These are phyloP conservation scores for Agonopterix heracliana DNA, from an alignment of 2,888 invertebrate genomes.

Conservation along the genomic window DNA sequence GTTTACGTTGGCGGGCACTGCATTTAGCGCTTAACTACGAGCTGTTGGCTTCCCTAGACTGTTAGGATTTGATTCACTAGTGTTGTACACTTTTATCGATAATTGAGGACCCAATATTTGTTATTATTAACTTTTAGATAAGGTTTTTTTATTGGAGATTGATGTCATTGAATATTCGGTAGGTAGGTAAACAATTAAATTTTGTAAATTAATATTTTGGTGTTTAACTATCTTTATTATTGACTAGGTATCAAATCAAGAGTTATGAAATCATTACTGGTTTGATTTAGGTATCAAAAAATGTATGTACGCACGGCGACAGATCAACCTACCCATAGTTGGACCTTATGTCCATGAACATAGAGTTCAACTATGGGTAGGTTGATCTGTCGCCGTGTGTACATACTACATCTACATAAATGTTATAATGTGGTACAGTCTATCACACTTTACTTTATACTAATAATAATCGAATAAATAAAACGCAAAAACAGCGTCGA, in stretches of 20 bases:
- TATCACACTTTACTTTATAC: too few species aligned
- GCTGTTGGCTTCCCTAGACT: conserved; percentile 15
- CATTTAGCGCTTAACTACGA: conserved; percentile 34
- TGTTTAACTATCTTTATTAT: neutral
- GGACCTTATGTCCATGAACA: too few species aligned
- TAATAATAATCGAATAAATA: too few species aligned
- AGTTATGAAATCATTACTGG: neutral
- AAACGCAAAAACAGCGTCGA: too few species aligned
- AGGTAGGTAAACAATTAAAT: too few species aligned
- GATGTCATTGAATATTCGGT: neutral
- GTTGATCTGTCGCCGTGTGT: too few species aligned
- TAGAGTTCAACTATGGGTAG: too few species aligned
- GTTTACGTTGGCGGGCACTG: conserved; percentile 39
- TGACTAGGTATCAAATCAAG: neutral
- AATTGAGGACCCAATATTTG: neutral
- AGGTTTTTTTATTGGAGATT: neutral
- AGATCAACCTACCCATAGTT: too few species aligned
- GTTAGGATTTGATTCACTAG: conserved; percentile 20
- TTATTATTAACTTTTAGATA: neutral
- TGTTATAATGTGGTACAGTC: too few species aligned
- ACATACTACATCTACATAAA: too few species aligned
- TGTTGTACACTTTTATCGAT: conserved; percentile 19
- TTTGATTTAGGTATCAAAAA: neutral
- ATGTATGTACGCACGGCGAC: too few species aligned
- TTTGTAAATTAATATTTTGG: neutral